phyloP scores from a whole-genome alignment of 2,797 vertebrate genomes.

The Enoplosus armatus region DNA sequence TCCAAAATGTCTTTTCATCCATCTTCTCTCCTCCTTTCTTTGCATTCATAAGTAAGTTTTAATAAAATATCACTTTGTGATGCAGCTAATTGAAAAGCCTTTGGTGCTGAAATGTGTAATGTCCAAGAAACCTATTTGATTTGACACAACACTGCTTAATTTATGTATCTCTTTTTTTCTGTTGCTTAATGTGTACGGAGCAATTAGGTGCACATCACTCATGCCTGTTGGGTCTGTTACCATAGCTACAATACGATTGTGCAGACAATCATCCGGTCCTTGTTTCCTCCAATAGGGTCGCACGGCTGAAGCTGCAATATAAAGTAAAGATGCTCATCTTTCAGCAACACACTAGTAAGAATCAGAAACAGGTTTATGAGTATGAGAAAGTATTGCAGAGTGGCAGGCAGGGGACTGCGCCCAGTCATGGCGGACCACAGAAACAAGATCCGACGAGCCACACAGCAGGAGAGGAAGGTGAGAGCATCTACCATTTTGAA shows the following conservation, averaged over 20 bases:
- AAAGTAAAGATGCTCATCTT: conserved; percentile 96
- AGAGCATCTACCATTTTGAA: conserved; percentile 89
- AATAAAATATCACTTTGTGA: conserved; percentile 43
- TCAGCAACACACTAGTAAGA: conserved; percentile 91
- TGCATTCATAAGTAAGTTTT: conserved; percentile 49
- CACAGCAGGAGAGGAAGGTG: conserved; percentile 91
- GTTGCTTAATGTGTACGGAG: conserved; percentile 80
- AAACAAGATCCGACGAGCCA: conserved; percentile 81
- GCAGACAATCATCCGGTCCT: conserved; percentile 96
- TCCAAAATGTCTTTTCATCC: conserved; percentile 67
- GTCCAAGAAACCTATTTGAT: background rate
- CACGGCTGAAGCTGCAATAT: conserved; percentile 92
- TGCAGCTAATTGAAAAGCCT: background rate
- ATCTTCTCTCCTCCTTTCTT: conserved; percentile 67
- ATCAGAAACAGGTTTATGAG: conserved; percentile 89
- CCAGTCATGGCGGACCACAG: conserved; percentile 92
- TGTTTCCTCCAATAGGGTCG: conserved; percentile 93
- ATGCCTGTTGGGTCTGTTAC: conserved; percentile 95
- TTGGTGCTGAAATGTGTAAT: conserved; percentile 1
- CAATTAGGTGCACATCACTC: conserved; percentile 91
- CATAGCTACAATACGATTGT: conserved; percentile 95
- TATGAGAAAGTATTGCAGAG: conserved; percentile 87
- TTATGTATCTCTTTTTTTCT: conserved; percentile 43
- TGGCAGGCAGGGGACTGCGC: conserved; percentile 86
- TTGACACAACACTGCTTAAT: background rate